Percentiles rank a stretch among this genome's conserved stretches.
phyloP scores from a whole-genome alignment of 2,797 vertebrate genomes.

The Sternarchorhynchus goeldii region DNA sequence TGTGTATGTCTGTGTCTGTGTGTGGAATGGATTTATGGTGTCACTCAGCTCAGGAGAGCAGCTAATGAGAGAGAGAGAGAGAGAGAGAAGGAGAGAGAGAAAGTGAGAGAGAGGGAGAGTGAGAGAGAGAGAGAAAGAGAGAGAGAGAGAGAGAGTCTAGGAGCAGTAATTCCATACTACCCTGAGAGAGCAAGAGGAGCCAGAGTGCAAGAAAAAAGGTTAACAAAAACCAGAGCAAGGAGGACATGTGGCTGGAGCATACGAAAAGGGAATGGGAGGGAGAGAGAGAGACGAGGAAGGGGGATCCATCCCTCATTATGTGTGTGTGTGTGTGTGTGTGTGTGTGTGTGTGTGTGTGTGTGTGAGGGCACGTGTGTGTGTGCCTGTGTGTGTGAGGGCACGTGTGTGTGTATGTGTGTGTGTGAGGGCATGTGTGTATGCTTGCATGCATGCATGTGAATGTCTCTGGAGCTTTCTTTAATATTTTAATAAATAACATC shows the following conservation, averaged over 20 bases:
- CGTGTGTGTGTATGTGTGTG: neutral
- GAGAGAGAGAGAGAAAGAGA: conserved; percentile 79
- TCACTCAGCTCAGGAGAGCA: conserved; percentile 94
- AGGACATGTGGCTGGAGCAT: neutral
- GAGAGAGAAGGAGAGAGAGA: conserved; percentile 62
- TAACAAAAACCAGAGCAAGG: conserved; percentile 15
- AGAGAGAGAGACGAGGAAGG: conserved; percentile 53
- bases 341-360: conserved; percentile 1
- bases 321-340: conserved; percentile 57
- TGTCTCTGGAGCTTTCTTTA: conserved; percentile 98
- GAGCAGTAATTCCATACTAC: conserved; percentile 80
- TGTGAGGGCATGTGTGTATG: neutral
- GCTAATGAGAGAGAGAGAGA: conserved; percentile 91
- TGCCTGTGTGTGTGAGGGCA: conserved; percentile 71
- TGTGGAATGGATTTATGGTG: conserved; percentile 96
- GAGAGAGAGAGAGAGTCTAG: conserved; percentile 73
- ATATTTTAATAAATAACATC: conserved; percentile 99
- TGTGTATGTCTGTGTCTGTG: conserved; percentile 42
- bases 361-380: neutral
- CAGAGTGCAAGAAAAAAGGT: conserved; percentile 29
- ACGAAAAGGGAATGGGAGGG: conserved; percentile 12
- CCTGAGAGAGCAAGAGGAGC: conserved; percentile 46
- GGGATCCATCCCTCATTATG: conserved; percentile 94
- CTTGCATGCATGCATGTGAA: neutral
- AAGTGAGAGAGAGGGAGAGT: conserved; percentile 76